Evolutionary conservation across 2,797 vertebrate genomes (phyloP).

Genomic region (Enteromius treurensis): DNA sequence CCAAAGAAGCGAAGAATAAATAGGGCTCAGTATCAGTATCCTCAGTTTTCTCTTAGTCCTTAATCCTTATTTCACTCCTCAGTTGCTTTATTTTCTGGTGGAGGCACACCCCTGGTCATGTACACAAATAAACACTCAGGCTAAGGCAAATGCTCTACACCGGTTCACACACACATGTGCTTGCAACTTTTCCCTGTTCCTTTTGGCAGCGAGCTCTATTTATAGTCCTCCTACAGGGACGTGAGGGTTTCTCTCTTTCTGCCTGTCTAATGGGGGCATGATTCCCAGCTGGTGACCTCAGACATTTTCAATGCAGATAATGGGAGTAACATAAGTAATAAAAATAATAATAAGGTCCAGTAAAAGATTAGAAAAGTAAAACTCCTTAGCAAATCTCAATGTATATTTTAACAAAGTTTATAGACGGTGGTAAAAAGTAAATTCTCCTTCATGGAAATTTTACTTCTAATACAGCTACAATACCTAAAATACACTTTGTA

Average conservation of each 20-base stretch:
- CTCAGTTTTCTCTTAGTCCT: conserved; percentile 58
- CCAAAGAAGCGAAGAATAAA: conserved; percentile 1
- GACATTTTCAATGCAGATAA: conserved; percentile 23
- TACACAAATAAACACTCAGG: conserved; percentile 36
- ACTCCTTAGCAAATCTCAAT: neutral
- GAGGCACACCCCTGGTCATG: conserved; percentile 49
- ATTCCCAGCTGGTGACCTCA: conserved; percentile 30
- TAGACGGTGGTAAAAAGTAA: neutral
- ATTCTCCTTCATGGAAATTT: neutral
- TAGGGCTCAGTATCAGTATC: neutral
- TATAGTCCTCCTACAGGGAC: conserved; percentile 72
- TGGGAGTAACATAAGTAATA: conserved; percentile 11
- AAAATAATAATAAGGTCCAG: too few species aligned
- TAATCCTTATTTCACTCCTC: conserved; percentile 50
- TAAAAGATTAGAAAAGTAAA: conserved; percentile 10
- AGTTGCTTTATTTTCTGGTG: conserved; percentile 68
- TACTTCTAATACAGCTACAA: neutral
- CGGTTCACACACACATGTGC: conserved; percentile 36
- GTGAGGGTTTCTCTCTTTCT: conserved; percentile 43
- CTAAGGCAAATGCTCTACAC: conserved; percentile 20
- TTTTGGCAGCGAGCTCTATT: conserved; percentile 71
- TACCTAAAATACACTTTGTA: neutral
- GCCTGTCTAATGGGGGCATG: conserved; percentile 32
- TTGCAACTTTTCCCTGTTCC: conserved; percentile 52
- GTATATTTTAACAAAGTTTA: neutral